Evolutionary conservation across 2,797 vertebrate genomes (phyloP).

Genomic region (Tympanoctomys barrerae): DNA sequence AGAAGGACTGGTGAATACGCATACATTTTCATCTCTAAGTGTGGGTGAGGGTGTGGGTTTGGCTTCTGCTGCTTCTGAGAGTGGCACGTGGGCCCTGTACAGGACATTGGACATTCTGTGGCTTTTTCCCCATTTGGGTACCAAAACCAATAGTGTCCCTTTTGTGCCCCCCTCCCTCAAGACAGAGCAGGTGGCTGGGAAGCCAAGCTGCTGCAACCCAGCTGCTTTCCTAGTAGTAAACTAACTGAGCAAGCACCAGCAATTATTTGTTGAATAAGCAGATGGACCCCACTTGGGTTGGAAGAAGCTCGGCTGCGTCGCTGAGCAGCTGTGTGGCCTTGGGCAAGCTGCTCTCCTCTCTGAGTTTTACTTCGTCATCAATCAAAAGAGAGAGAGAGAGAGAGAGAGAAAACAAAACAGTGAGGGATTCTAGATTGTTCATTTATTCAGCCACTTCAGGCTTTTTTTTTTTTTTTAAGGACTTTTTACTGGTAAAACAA

Average conservation of each 20-base stretch:
- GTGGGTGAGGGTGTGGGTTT: neutral
- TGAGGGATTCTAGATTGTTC: neutral
- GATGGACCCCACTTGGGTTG: neutral
- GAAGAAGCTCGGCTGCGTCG: neutral
- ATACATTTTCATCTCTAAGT: neutral
- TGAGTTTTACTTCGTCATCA: constrained; percentile 42
- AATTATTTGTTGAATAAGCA: neutral
- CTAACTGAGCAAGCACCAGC: neutral
- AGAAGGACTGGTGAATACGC: neutral
- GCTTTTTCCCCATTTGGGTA: neutral
- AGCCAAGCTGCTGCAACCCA: constrained; percentile 33
- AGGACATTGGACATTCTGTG: neutral
- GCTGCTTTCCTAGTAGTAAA: neutral
- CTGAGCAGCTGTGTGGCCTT: neutral
- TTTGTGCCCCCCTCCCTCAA: rapidly evolving
- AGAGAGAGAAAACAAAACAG: neutral
- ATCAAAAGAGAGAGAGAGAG: neutral
- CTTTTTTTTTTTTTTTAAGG: neutral
- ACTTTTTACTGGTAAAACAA: neutral
- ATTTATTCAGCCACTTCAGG: constrained; percentile 27
- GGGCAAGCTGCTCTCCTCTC: neutral
- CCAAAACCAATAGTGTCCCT: neutral
- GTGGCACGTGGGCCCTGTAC: neutral
- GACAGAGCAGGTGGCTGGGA: neutral
- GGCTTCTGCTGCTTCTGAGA: neutral